Evolutionary conservation across 1,140 invertebrate species (phyloP), one percentile per base, ranked within the genome.

Genomic region (Amphibalanus amphitrite): DNA sequence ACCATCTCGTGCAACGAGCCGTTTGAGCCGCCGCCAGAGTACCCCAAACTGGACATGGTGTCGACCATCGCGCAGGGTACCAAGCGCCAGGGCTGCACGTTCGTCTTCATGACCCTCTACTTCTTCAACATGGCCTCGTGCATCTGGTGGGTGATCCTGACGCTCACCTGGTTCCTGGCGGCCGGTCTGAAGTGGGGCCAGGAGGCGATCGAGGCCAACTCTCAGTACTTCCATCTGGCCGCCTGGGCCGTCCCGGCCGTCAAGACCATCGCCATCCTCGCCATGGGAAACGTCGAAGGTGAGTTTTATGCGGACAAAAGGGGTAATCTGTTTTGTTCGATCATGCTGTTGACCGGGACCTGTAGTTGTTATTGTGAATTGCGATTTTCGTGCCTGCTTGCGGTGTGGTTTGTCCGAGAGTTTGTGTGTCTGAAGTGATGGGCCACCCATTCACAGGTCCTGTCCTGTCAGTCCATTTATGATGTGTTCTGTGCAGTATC

Each of bases 111-210:
- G 91, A 85, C 95, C 74, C 86, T 98, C 28, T 99, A 98, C 82
- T 99, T 97, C 82, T 99, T 98, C 80, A 90, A 90, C 78, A 98
- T 97, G 91, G 92, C 96, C 1, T 94, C 91, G 29, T 93, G 91
- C 76, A 93, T 98, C 75, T 94, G 91, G 75, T 99, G 96, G 95
- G 93, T 98, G 10, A 89, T 98, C 75, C 83, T 99, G 72, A 95
- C 95, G 15, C 83, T 99, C 29, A 96, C 96, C 25, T 99, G 97
- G 97, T 98, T 98, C 81, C 83, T 99, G 77, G 93, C 95, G 59
- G 95, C 96, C 71, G 95, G 94, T n/a, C 85, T 98, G 71, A 97
- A 98, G 83, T 99, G 97, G 97, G 95, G 95, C 26, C 93, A 98
- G 80, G 97, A 98, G 84, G 95, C 96, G 25, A 98, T 99, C 77